phyloP scores from a whole-genome alignment of 2,113 vertebrate genomes.

The Odontesthes bonariensis region DNA sequence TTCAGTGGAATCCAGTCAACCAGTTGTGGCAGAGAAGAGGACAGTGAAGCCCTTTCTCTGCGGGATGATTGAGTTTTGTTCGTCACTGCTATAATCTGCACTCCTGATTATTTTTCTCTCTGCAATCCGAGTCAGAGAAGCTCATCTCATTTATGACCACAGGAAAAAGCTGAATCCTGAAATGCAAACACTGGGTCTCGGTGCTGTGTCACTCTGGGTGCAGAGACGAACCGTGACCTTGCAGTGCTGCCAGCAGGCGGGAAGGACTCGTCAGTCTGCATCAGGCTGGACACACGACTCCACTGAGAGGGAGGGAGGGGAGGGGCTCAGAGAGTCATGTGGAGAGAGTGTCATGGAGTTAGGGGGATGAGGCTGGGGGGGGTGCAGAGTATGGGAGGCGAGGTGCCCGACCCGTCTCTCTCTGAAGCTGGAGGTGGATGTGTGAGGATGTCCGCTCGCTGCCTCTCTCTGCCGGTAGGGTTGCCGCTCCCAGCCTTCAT shows the following conservation, averaged over 20 bases:
- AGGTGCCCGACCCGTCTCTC: conserved; percentile 59
- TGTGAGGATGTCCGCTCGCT: conserved; percentile 49
- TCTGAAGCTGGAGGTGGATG: conserved; percentile 67
- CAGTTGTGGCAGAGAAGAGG: too few species aligned
- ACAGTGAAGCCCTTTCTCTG: too few species aligned
- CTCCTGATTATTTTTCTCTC: neutral
- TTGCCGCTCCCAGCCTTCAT: conserved; percentile 21
- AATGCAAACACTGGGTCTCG: neutral
- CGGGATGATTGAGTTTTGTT: too few species aligned
- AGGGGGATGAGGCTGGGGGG: conserved; percentile 13
- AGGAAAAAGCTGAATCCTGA: neutral
- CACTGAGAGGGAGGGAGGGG: conserved; percentile 40
- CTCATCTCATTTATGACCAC: conserved; percentile 38
- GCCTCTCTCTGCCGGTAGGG: conserved; percentile 59
- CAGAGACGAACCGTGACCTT: conserved; percentile 80
- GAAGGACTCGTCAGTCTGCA: conserved; percentile 43
- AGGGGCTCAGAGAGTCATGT: conserved; percentile 44
- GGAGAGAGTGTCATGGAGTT: conserved; percentile 51
- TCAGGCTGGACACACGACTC: conserved; percentile 51
- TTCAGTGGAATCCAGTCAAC: too few species aligned
- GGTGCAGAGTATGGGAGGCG: conserved; percentile 43
- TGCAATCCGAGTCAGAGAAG: conserved; percentile 26
- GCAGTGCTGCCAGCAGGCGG: conserved; percentile 60
- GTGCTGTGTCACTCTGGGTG: neutral
- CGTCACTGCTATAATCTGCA: too few species aligned